phyloP scores from a whole-genome alignment of 1,140 invertebrate genomes.

The Danaus plexippus region DNA sequence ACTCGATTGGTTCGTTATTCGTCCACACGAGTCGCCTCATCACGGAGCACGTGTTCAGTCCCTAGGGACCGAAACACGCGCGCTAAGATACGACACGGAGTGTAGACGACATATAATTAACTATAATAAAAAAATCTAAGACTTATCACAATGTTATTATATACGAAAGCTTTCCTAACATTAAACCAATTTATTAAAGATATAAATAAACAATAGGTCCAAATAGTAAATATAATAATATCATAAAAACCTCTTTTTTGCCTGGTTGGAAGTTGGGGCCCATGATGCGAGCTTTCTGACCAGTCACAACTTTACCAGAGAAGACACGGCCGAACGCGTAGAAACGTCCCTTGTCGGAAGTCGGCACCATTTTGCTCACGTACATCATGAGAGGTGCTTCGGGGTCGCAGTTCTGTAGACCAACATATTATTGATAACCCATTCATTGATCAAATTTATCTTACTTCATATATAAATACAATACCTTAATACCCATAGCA shows the following conservation, averaged over 20 bases:
- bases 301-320: slow-evolving; percentile 93
- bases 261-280: slow-evolving; percentile 98
- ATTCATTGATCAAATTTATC: not conserved
- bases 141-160: too few relatives aligned
- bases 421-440: not conserved
- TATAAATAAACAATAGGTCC: not conserved
- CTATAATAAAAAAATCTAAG: too few relatives aligned
- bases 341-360: slow-evolving; percentile 99
- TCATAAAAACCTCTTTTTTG: slow-evolving; percentile 86
- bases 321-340: slow-evolving; percentile 99
- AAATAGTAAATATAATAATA: slow-evolving; percentile 1
- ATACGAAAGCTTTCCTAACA: too few relatives aligned
- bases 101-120: slow-evolving; percentile 22
- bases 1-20: slow-evolving; percentile 27
- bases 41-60: slow-evolving; percentile 20
- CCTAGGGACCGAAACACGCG: slow-evolving; percentile 9
- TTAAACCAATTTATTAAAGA: not conserved
- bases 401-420: slow-evolving; percentile 61
- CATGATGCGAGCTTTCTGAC: slow-evolving; percentile 97
- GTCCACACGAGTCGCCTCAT: slow-evolving; percentile 39
- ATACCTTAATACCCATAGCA: slow-evolving; percentile 88
- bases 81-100: slow-evolving; percentile 47
- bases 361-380: slow-evolving; percentile 99
- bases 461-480: not conserved
- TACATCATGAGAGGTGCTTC: slow-evolving; percentile 99